Evolutionary conservation across 2,888 invertebrate species (phyloP), one percentile per base, ranked within the genome.

Genomic region (Xylota segnis): DNA sequence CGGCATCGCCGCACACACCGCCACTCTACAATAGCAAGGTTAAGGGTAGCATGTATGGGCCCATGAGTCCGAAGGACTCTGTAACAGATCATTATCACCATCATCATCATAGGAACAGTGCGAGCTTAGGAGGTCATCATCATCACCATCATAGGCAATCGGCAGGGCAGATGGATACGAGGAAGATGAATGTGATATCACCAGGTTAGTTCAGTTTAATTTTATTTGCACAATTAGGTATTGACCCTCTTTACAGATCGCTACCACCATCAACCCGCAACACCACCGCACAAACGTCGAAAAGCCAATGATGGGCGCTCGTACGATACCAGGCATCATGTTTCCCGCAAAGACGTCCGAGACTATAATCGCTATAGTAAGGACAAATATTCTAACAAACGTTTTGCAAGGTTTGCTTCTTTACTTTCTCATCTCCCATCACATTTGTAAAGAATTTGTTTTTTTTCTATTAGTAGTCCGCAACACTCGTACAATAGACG

Each of bases 1-100:
- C 88, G 16, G 89, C 90, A 59, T 92, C 92, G 40, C 92, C 92
- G 16, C 92, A 92, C 32, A 92, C 92, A 74, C 92, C 92, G n/a
- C 92, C 92, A 61, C 89, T 91, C 1, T 86, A 90, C 29, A 89
- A 90, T 87, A 87, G 77, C 65, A 87, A 87, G 27, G 27, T 61
- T 14, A 87, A 87, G 50, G 54, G 40, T 18, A 65, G 58, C 32
- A 70, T 78, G 68, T 87, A 78, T 23, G 83, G 70, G 0, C 65
- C 45, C 16, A 29, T 66, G 6, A 87, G 83, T 32, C 84, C 87
- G 5, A 87, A 87, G 47, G 88, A 87, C 45, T 83, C 89, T 68
- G 77, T 71, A 12, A 86, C 87, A 71, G 88, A 89, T 18, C 89
- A 87, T 70, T 89, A 88, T 77, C 89, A 88, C 76, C 89, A 89